Evolutionary conservation across 2,888 invertebrate species (phyloP).

Genomic region (Orthosia incerta): DNA sequence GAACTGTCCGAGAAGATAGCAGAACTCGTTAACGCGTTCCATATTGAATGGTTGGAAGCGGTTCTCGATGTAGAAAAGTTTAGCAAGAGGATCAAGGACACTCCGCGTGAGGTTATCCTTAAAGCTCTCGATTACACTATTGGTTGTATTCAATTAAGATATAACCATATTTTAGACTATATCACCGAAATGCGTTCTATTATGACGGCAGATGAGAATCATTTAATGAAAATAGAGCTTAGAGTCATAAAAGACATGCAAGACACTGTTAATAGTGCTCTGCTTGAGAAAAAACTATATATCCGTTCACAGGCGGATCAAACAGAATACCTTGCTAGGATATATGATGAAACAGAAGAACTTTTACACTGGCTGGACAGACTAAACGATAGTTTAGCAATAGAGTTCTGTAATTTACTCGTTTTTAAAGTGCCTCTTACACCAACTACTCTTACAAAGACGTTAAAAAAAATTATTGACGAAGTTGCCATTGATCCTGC

Average conservation of each 20-base stretch:
- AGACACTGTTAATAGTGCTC: slow-evolving; percentile 61
- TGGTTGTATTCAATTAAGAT: slow-evolving; percentile 62
- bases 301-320: slow-evolving; percentile 66
- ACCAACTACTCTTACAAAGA: slow-evolving; percentile 64
- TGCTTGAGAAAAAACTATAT: slow-evolving; percentile 68
- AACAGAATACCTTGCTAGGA: slow-evolving; percentile 65
- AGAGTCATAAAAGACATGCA: slow-evolving; percentile 67
- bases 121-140: slow-evolving; percentile 69
- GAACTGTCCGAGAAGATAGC: slow-evolving; percentile 45
- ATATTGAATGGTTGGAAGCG: slow-evolving; percentile 72
- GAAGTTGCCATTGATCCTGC: slow-evolving; percentile 59
- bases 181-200: slow-evolving; percentile 42
- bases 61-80: slow-evolving; percentile 70
- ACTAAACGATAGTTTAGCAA: slow-evolving; percentile 69
- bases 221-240: slow-evolving; percentile 61
- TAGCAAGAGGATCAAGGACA: slow-evolving; percentile 65
- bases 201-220: slow-evolving; percentile 59
- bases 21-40: slow-evolving; percentile 67
- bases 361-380: slow-evolving; percentile 75
- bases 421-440: slow-evolving; percentile 57
- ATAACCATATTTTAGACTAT: slow-evolving; percentile 54
- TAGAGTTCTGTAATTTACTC: slow-evolving; percentile 65
- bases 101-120: slow-evolving; percentile 67
- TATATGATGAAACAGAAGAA: slow-evolving; percentile 72
- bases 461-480: slow-evolving; percentile 65